A percentile compares a stretch with the other conserved stretches of the same genome.
Conservation (phyloP, 2,113 vertebrate genomes). For the Athene noctua region DNA sequence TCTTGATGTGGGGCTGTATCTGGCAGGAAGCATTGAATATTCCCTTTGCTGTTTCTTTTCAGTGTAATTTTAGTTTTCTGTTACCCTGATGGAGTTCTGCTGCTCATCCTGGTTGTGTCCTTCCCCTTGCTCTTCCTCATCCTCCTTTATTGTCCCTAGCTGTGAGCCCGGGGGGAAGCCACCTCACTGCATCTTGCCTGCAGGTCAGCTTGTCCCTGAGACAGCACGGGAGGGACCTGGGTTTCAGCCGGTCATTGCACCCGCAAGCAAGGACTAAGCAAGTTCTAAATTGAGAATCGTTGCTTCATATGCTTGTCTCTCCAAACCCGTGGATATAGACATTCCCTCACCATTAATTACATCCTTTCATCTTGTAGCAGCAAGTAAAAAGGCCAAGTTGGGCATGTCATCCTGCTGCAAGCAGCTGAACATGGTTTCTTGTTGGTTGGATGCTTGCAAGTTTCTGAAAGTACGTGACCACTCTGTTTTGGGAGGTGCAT, state of each 20-base stretch:
- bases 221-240: accelerated
- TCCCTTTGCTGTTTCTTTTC: background rate
- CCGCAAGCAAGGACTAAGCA: background rate
- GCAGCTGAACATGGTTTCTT: accelerated
- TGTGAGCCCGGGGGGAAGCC: accelerated
- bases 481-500: background rate
- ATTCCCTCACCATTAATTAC: constrained; percentile 54
- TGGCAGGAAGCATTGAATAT: background rate
- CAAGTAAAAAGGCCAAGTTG: background rate
- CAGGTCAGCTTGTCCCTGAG: background rate
- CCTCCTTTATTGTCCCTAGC: background rate
- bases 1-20: background rate
- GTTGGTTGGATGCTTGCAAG: background rate
- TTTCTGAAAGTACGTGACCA: background rate
- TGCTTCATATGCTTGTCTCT: background rate
- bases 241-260: background rate
- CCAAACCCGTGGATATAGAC: background rate
- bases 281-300: background rate
- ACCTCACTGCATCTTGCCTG: accelerated
- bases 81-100: background rate
- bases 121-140: constrained; percentile 6
- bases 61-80: background rate
- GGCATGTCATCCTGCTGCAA: background rate
- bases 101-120: background rate
- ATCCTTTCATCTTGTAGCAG: background rate